phyloP scores from a whole-genome alignment of 2,113 vertebrate genomes.

The Apaloderma vittatum region DNA sequence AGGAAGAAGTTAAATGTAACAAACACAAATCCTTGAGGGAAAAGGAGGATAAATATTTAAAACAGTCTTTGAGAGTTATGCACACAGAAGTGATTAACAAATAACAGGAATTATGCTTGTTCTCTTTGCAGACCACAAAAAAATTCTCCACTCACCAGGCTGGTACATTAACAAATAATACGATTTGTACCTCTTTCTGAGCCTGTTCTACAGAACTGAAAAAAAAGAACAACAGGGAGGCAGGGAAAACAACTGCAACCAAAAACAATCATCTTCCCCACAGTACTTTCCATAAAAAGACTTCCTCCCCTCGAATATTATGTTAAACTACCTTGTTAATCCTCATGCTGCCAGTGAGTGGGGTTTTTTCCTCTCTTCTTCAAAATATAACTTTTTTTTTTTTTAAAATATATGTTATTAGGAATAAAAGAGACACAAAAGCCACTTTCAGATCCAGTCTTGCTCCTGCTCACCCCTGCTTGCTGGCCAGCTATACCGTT shows the following conservation, averaged over 20 bases:
- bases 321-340: constrained; percentile 29
- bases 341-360: background rate
- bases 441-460: background rate
- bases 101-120: constrained; percentile 25
- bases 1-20: background rate
- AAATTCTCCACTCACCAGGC: constrained; percentile 12
- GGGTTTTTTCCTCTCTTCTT: background rate
- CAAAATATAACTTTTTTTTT: background rate
- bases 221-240: constrained; percentile 33
- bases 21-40: background rate
- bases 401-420: background rate
- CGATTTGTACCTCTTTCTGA: constrained; percentile 44
- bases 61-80: constrained; percentile 10
- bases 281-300: background rate
- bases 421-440: background rate
- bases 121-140: constrained; percentile 12
- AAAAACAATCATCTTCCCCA: constrained; percentile 34
- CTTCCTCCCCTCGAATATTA: background rate
- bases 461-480: background rate
- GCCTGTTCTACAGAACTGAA: background rate
- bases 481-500: background rate
- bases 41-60: constrained; percentile 45
- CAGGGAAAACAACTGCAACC: constrained; percentile 41
- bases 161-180: constrained; percentile 59
- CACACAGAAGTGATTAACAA: constrained; percentile 27